Percentiles rank a stretch among this genome's conserved stretches.
Evolutionary conservation across 2,797 vertebrate genomes (phyloP).

Genomic region (Oreortyx pictus): DNA sequence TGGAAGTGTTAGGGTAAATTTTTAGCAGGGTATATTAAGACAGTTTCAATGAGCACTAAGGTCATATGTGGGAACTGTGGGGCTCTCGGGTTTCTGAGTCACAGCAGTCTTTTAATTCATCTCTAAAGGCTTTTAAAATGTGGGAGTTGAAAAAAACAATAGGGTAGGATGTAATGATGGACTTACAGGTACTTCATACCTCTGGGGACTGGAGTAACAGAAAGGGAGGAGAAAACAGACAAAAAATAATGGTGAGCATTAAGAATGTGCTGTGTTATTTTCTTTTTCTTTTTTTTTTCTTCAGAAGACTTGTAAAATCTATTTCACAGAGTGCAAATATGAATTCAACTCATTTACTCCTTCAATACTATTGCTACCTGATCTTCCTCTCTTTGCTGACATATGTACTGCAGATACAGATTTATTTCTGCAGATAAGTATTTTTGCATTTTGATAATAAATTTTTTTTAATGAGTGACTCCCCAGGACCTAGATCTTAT

Average conservation of each 20-base stretch:
- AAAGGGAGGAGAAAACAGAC: background rate
- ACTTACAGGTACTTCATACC: background rate
- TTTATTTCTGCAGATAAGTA: conserved; percentile 21
- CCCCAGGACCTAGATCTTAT: background rate
- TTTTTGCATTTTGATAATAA: conserved; percentile 38
- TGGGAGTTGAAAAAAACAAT: background rate
- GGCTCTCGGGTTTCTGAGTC: background rate
- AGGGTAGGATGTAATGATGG: background rate
- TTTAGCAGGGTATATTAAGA: background rate
- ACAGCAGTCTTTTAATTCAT: background rate
- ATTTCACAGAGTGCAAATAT: background rate
- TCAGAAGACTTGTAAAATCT: background rate
- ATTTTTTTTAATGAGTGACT: conserved; percentile 20
- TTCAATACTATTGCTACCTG: background rate
- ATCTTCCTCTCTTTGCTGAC: conserved; percentile 14
- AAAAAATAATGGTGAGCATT: background rate
- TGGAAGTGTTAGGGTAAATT: background rate
- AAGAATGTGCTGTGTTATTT: background rate
- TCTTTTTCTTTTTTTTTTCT: background rate
- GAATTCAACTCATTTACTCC: conserved; percentile 11
- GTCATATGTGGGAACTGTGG: background rate
- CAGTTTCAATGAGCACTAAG: background rate
- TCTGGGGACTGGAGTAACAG: background rate
- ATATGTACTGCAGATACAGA: background rate
- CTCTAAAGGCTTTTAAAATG: conserved; percentile 1